Conservation (phyloP, 2,888 invertebrate genomes). For the Stenurella melanura region DNA sequence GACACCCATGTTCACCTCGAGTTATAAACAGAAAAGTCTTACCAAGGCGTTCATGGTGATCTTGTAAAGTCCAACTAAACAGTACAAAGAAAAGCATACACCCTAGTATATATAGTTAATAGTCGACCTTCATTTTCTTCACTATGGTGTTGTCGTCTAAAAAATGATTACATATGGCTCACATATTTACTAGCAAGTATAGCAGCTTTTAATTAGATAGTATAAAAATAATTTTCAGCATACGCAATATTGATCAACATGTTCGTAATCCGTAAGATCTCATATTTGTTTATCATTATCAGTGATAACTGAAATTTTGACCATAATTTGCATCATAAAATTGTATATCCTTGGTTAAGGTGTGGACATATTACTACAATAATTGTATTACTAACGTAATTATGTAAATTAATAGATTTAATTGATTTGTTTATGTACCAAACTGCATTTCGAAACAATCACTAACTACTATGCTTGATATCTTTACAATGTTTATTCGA, state of each 20-base stretch:
- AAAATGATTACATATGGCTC: conserved; percentile 30
- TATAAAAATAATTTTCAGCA: neutral
- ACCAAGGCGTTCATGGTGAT: conserved; percentile 57
- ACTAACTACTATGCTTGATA: too few relatives aligned
- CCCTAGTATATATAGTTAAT: conserved; percentile 54
- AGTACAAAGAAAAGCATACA: conserved; percentile 48
- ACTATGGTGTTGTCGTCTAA: conserved; percentile 34
- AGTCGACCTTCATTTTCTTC: conserved; percentile 54
- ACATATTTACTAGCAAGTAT: conserved; percentile 14
- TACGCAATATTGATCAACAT: neutral
- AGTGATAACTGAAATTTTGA: conserved; percentile 14
- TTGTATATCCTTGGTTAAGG: conserved; percentile 23
- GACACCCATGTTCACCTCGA: neutral
- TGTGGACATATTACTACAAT: conserved; percentile 25
- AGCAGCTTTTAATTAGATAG: conserved; percentile 11
- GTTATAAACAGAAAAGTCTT: conserved; percentile 42
- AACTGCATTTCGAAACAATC: too few relatives aligned
- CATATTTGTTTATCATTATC: neutral
- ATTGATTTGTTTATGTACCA: too few relatives aligned
- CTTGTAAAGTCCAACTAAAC: conserved; percentile 40
- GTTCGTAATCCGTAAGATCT: neutral
- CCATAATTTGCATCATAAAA: conserved; percentile 39
- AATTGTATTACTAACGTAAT: neutral
- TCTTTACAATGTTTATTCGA: too few relatives aligned
- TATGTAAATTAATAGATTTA: too few relatives aligned